Conservation (phyloP, 2,797 vertebrate genomes). For the Mormyrops attenuatus region DNA sequence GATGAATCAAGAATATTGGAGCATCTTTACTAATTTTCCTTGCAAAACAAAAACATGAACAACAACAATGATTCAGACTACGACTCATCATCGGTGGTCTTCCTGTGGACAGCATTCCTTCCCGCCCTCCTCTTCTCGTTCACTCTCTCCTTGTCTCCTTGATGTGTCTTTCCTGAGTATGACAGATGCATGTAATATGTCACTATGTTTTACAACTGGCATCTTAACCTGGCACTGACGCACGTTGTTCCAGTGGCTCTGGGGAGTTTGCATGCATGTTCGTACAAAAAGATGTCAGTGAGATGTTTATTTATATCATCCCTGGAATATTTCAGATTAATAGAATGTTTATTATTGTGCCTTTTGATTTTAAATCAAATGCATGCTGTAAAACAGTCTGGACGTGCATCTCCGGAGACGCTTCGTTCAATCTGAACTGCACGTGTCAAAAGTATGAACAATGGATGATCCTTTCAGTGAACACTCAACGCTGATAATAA, state of each 20-base stretch:
- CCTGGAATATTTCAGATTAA: neutral
- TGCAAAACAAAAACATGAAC: neutral
- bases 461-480: neutral
- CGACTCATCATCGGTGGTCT: neutral
- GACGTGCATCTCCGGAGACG: neutral
- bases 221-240: neutral
- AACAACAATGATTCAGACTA: neutral
- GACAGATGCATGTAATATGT: slow-evolving; percentile 30
- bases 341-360: neutral
- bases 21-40: neutral
- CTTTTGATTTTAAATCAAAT: neutral
- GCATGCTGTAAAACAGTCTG: neutral
- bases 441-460: neutral
- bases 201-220: slow-evolving; percentile 22
- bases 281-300: neutral
- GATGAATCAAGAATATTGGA: neutral
- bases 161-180: neutral
- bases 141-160: neutral
- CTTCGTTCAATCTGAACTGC: neutral
- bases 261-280: neutral
- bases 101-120: neutral
- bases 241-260: neutral
- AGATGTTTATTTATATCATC: neutral
- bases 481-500: neutral
- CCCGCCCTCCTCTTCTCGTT: neutral